Evolutionary conservation across 1,140 invertebrate species (phyloP).

Genomic region (Myzus persicae): DNA sequence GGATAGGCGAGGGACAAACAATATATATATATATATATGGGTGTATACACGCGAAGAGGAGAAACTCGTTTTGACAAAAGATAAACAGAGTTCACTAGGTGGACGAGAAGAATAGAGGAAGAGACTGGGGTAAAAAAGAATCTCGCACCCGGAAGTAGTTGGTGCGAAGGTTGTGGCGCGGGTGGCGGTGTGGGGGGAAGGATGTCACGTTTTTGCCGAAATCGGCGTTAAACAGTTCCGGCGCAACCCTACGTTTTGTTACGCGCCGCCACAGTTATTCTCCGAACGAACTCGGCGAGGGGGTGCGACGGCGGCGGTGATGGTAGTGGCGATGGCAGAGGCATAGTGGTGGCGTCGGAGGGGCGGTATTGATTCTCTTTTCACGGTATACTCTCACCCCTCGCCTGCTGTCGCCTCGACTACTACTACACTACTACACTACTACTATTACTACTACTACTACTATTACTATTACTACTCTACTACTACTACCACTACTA

Average conservation of each 20-base stretch:
- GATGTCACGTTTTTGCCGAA: constrained; percentile 58
- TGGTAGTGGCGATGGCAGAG: not conserved
- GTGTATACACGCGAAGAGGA: not conserved
- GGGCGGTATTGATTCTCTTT: constrained; percentile 56
- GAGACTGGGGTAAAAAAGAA: constrained; percentile 20
- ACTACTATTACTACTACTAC: not conserved
- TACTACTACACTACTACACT: not conserved
- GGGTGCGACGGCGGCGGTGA: not conserved
- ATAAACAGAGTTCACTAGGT: constrained; percentile 48
- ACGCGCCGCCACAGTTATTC: constrained; percentile 52
- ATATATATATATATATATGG: not conserved
- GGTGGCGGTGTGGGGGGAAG: not conserved
- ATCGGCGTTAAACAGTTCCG: constrained; percentile 59
- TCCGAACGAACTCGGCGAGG: not conserved
- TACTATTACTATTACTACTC: not conserved
- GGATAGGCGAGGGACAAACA: not conserved
- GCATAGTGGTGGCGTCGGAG: not conserved
- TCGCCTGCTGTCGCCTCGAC: not conserved
- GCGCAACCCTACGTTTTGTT: constrained; percentile 54
- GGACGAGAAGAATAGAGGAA: not conserved
- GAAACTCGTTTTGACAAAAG: constrained; percentile 40
- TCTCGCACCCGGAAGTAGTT: constrained; percentile 52
- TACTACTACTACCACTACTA: not conserved
- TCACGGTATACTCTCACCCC: constrained; percentile 31
- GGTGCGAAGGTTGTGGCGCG: not conserved